A percentile compares a stretch with the other conserved stretches of the same genome.
These are phyloP conservation scores for Pararge aegeria DNA, from an alignment of 1,140 invertebrate species.

Conservation along the genomic window DNA sequence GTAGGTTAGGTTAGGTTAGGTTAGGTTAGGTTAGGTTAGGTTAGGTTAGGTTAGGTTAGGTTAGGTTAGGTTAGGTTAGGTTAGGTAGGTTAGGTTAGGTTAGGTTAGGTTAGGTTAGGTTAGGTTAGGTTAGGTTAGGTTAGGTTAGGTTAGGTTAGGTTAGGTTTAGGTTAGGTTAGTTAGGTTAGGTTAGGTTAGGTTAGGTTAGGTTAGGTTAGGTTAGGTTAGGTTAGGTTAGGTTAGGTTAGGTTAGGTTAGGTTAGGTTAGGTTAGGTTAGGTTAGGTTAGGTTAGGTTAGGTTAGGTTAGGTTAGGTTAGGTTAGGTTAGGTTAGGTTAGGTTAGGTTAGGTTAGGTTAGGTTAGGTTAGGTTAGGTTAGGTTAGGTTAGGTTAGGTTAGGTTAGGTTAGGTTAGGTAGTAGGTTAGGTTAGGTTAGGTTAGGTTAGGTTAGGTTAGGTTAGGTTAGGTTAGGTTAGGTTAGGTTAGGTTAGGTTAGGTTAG, in stretches of 20 bases:
- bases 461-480: constrained; percentile 3
- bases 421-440: constrained; percentile 19
- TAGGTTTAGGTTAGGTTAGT: too few species aligned
- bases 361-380: constrained; percentile 10
- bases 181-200: too few species aligned
- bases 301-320: constrained; percentile 36
- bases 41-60: too few species aligned
- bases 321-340: constrained; percentile 25
- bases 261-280: constrained; percentile 31
- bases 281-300: constrained; percentile 36
- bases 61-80: too few species aligned
- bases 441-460: constrained; percentile 21
- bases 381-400: constrained; percentile 21
- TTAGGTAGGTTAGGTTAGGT: too few species aligned
- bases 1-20: too few species aligned
- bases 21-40: too few species aligned
- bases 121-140: too few species aligned
- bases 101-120: background rate
- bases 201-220: too few species aligned
- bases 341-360: constrained; percentile 8
- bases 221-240: constrained; percentile 10
- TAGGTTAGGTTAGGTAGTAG: constrained; percentile 10
- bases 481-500: constrained; percentile 32
- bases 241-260: constrained; percentile 10
- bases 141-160: too few species aligned